phyloP scores from a whole-genome alignment of 2,888 invertebrate genomes.

The Andrena hattorfiana region DNA sequence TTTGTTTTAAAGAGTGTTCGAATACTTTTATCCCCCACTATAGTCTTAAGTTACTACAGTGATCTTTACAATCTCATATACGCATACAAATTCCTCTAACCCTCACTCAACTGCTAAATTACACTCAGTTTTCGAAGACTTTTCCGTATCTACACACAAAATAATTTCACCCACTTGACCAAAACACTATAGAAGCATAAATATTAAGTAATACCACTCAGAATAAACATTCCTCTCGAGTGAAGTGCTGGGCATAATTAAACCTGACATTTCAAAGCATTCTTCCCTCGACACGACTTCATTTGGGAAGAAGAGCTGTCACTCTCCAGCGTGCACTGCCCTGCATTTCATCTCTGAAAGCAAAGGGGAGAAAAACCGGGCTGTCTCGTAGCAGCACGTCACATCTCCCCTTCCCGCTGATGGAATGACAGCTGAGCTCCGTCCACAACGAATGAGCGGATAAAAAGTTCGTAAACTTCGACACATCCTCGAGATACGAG shows the following conservation, averaged over 20 bases:
- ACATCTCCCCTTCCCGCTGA: neutral
- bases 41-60: too few relatives aligned
- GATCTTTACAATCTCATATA: too few relatives aligned
- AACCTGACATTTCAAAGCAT: slow-evolving; percentile 24
- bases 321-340: neutral
- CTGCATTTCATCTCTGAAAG: neutral
- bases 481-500: neutral
- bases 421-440: neutral
- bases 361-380: neutral
- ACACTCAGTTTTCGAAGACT: neutral
- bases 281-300: neutral
- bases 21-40: too few relatives aligned
- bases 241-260: slow-evolving; percentile 8
- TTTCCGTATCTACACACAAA: neutral
- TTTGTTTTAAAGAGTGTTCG: too few relatives aligned
- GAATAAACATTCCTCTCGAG: neutral
- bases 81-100: too few relatives aligned
- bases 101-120: too few relatives aligned
- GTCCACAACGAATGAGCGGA: neutral
- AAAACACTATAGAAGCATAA: neutral
- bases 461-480: slow-evolving; percentile 29
- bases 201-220: neutral
- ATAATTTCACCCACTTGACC: neutral
- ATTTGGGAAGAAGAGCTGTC: neutral
- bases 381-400: neutral